Percentiles rank a stretch among this genome's conserved stretches.
phyloP scores from a whole-genome alignment of 1,140 invertebrate species.

The Bombus confusus region DNA sequence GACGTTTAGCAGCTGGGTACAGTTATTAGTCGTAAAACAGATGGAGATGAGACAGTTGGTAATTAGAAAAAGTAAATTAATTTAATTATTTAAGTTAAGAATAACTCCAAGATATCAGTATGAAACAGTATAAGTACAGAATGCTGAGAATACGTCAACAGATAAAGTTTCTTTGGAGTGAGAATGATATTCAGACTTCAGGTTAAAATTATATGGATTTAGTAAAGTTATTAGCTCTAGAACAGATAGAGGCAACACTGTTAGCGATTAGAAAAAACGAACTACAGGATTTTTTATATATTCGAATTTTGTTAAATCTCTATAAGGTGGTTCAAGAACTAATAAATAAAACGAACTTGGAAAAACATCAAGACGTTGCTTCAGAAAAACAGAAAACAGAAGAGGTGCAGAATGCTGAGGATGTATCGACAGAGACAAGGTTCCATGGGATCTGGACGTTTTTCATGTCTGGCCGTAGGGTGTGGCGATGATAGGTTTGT shows the following conservation, averaged over 20 bases:
- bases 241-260: neutral
- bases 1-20: too few relatives aligned
- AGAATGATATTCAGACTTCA: neutral
- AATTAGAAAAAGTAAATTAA: neutral
- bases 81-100: too few relatives aligned
- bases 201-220: neutral
- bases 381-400: neutral
- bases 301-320: neutral
- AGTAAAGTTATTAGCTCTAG: neutral
- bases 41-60: neutral
- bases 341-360: neutral
- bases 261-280: neutral
- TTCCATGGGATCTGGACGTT: slow-evolving; percentile 14
- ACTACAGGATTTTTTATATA: neutral
- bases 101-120: neutral
- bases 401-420: neutral
- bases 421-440: neutral
- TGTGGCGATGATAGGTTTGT: slow-evolving; percentile 62
- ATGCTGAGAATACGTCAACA: neutral
- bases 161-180: neutral
- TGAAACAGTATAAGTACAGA: too few relatives aligned
- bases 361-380: neutral
- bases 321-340: too few relatives aligned
- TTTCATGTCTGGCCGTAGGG: slow-evolving; percentile 52
- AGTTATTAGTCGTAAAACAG: neutral